Percentiles rank a stretch among this genome's conserved stretches.
Evolutionary conservation across 2,797 vertebrate species (phyloP).

Genomic region (Menidia menidia): DNA sequence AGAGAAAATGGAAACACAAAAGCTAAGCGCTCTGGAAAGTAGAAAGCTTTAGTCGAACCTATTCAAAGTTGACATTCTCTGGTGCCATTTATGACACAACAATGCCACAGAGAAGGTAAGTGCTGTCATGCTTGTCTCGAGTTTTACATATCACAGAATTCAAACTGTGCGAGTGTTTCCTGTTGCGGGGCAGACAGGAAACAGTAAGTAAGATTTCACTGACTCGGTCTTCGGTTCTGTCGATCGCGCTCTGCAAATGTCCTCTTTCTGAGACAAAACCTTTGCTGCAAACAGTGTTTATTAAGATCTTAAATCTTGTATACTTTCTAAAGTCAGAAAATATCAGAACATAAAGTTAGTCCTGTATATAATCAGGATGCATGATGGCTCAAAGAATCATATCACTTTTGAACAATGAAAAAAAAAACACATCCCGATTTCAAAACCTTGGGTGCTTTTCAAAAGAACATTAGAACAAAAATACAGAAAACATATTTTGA

Average conservation of each 20-base stretch:
- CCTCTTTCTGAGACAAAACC: constrained; percentile 54
- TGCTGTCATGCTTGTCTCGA: constrained; percentile 20
- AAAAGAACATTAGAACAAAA: no score
- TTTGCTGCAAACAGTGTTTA: constrained; percentile 52
- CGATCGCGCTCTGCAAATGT: constrained; percentile 54
- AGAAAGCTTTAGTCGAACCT: background rate
- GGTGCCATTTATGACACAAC: constrained; percentile 4
- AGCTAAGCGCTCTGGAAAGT: constrained; percentile 11
- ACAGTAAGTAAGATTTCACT: constrained; percentile 71
- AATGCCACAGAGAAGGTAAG: constrained; percentile 57
- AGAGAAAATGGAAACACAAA: constrained; percentile 57
- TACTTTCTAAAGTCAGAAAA: constrained; percentile 11
- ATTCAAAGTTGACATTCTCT: constrained; percentile 13
- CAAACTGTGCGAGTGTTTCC: constrained; percentile 80
- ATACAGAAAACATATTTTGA: no score
- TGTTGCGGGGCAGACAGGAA: constrained; percentile 82
- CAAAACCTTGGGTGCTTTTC: no score
- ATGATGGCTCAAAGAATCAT: constrained; percentile 26
- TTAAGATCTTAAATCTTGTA: constrained; percentile 15
- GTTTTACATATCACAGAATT: constrained; percentile 53
- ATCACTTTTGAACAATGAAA: constrained; percentile 18
- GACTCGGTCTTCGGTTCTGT: constrained; percentile 53
- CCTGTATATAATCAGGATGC: constrained; percentile 12
- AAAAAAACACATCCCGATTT: background rate
- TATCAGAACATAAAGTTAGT: constrained; percentile 1